phyloP scores from a whole-genome alignment of 2,888 invertebrate genomes.

The Sphecodes monilicornis region DNA sequence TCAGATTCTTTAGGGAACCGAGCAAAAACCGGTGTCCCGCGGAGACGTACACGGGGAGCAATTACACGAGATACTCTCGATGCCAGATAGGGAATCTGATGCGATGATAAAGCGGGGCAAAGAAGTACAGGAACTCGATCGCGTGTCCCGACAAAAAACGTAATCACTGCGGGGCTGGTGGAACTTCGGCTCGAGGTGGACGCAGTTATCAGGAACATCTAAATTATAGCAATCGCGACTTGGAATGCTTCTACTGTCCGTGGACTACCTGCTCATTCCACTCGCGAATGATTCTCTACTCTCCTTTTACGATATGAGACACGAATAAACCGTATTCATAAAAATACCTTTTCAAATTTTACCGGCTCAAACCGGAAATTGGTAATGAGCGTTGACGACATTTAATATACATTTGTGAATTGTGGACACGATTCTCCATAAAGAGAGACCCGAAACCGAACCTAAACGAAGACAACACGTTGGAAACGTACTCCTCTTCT shows the following conservation, averaged over 20 bases:
- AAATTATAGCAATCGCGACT: constrained; percentile 27
- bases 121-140: constrained; percentile 38
- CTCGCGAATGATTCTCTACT: background rate
- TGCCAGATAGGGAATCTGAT: constrained; percentile 56
- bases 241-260: background rate
- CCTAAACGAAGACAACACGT: no score
- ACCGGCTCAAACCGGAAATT: background rate
- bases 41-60: constrained; percentile 59
- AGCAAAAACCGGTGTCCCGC: constrained; percentile 57
- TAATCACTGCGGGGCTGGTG: background rate
- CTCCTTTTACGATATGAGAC: background rate
- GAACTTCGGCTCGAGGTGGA: background rate
- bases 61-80: constrained; percentile 61
- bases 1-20: constrained; percentile 42
- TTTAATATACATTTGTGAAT: no score
- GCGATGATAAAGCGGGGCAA: constrained; percentile 19
- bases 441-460: background rate
- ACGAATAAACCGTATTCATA: background rate
- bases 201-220: constrained; percentile 22
- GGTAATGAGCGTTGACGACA: background rate
- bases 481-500: background rate
- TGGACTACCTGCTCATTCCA: background rate
- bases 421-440: no score
- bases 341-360: background rate
- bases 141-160: constrained; percentile 5